A percentile compares a stretch with the other conserved stretches of the same genome.
Conservation (phyloP, 2,113 vertebrate genomes). For the Eidolon helvum region DNA sequence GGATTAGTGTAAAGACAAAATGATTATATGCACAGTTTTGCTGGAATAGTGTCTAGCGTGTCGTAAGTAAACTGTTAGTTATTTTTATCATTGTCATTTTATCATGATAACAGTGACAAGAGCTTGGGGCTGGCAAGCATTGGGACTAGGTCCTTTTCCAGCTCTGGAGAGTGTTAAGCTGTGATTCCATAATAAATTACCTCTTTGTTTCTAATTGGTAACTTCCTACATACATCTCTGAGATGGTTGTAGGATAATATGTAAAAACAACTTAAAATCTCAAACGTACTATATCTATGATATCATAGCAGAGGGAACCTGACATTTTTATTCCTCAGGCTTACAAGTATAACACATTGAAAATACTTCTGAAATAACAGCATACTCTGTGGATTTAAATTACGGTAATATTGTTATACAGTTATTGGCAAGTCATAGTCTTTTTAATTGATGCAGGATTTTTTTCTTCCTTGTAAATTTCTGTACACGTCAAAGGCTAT, state of each 20-base stretch:
- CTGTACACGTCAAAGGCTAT: neutral
- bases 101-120: neutral
- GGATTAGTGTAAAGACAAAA: neutral
- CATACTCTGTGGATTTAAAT: neutral
- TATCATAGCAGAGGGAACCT: neutral
- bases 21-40: neutral
- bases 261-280: neutral
- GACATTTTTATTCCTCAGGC: neutral
- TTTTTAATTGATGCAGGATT: neutral
- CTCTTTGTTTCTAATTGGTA: constrained; percentile 13
- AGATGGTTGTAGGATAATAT: neutral
- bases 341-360: neutral
- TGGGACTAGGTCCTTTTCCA: neutral
- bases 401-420: neutral
- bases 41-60: neutral
- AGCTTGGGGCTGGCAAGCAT: neutral
- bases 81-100: neutral
- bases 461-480: neutral
- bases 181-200: neutral
- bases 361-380: neutral
- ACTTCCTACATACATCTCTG: neutral
- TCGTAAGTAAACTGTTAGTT: neutral
- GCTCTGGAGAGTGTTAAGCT: neutral
- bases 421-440: neutral
- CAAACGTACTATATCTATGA: neutral